These are phyloP conservation scores for Tenthredo notha DNA, from an alignment of 2,888 invertebrate species.

Conservation along the genomic window DNA sequence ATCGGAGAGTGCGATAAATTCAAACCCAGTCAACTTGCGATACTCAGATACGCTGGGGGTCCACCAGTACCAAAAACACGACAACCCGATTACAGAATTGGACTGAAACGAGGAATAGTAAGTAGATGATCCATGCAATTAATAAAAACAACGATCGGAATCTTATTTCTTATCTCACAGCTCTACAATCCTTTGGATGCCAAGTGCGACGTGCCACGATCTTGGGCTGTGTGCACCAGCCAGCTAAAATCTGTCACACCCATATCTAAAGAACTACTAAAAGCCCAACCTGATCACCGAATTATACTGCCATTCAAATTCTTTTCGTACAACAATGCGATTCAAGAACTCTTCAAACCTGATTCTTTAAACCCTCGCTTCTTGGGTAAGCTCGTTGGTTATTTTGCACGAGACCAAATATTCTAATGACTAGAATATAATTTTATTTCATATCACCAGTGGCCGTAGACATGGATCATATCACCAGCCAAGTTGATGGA, in stretches of 20 bases:
- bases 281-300: constrained; percentile 89
- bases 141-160: background rate
- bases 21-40: constrained; percentile 77
- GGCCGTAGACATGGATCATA: constrained; percentile 89
- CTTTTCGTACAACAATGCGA: constrained; percentile 86
- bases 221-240: constrained; percentile 89
- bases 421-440: background rate
- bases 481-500: constrained; percentile 90
- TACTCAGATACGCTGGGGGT: constrained; percentile 77
- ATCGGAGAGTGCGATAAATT: constrained; percentile 76
- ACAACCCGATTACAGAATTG: constrained; percentile 71
- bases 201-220: constrained; percentile 85
- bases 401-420: background rate
- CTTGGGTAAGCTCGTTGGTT: constrained; percentile 81
- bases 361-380: constrained; percentile 88
- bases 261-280: constrained; percentile 87
- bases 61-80: constrained; percentile 60
- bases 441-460: constrained; percentile 78
- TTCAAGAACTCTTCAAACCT: constrained; percentile 87
- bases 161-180: constrained; percentile 79
- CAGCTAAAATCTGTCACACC: constrained; percentile 88
- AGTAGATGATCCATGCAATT: background rate
- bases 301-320: constrained; percentile 92
- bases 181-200: constrained; percentile 92
- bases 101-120: constrained; percentile 60